Evolutionary conservation across 2,797 vertebrate genomes (phyloP), one percentile per base, ranked within the genome.

Genomic region (Huso huso): DNA sequence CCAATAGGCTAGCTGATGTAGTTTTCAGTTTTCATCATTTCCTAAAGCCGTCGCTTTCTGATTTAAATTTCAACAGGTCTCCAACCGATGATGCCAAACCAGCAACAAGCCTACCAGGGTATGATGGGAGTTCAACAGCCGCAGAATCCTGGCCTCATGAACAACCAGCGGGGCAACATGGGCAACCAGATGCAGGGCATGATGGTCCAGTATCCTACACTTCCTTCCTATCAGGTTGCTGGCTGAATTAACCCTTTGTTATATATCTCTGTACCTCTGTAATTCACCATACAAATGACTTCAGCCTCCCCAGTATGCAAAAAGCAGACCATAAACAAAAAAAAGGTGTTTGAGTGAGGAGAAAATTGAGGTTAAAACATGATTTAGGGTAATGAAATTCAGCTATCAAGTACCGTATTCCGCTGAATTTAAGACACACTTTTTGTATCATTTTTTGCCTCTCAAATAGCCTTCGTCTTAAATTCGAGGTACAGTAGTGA

Each of bases 131-230:
- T 96, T 71, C 96, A 97, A 84, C 95, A 94, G 82, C 85, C 95
- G 0, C 94, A 95, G 82, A 94, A 91, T 77, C 90, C 94, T 18
- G 86, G 87, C 76, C 88, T 99, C 66, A 91, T 97, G 72, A 90
- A 82, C 84, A 89, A 85, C 73, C 96, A 96, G 84, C 93, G 95
- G 78, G 86, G 84, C 9, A 76, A 78, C 48, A 90, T 97, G 78
- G 93, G 91, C 10, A 89, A 85, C 79, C 96, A 97, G 80, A 95
- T 95, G 91, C 94, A 94, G 84, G 93, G 95, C 78, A 93, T 98
- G 82, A 93, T 99, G 95, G 95, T 98, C 76, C 95, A 98, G 83
- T 99, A 97, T 82, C 92, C 94, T 50, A 93, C 95, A 55, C 93
- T 99, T 89, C 93, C 94, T 83, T 96, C 96, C 1, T 98, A 98